phyloP scores from a whole-genome alignment of 2,797 vertebrate species.

The Propithecus perrieri region DNA sequence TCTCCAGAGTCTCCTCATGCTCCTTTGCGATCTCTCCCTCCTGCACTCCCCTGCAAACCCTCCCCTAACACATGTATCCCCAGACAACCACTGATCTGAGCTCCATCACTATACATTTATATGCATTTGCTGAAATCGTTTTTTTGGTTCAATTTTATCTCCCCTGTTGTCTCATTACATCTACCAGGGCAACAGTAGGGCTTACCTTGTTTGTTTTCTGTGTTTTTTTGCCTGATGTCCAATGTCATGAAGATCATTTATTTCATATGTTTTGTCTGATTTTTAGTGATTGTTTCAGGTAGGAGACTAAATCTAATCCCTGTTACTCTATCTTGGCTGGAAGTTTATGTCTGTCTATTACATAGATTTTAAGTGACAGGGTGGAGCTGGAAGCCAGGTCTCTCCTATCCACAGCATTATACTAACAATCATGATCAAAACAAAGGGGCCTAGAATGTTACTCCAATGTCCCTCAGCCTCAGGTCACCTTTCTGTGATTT shows the following conservation, averaged over 20 bases:
- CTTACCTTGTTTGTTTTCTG: neutral
- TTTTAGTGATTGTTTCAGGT: neutral
- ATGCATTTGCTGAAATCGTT: neutral
- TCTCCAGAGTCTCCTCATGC: neutral
- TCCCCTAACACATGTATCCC: neutral
- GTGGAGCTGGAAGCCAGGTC: neutral
- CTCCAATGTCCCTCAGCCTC: neutral
- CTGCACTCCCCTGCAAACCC: neutral
- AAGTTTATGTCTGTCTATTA: neutral
- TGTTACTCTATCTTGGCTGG: neutral
- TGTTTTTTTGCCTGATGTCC: neutral
- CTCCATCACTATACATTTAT: neutral
- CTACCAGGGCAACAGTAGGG: neutral
- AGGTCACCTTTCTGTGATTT: neutral
- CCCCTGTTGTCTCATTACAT: neutral
- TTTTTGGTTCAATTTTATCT: neutral
- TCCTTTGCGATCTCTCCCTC: neutral
- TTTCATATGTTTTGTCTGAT: neutral
- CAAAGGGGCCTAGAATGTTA: neutral
- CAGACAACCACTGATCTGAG: neutral
- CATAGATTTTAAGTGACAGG: neutral
- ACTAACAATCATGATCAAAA: neutral
- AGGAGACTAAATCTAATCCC: neutral
- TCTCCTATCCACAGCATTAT: neutral
- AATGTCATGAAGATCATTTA: neutral